Base-by-base conservation (phyloP, 1,140 invertebrate species). In the Kradibia gibbosae region DNA sequence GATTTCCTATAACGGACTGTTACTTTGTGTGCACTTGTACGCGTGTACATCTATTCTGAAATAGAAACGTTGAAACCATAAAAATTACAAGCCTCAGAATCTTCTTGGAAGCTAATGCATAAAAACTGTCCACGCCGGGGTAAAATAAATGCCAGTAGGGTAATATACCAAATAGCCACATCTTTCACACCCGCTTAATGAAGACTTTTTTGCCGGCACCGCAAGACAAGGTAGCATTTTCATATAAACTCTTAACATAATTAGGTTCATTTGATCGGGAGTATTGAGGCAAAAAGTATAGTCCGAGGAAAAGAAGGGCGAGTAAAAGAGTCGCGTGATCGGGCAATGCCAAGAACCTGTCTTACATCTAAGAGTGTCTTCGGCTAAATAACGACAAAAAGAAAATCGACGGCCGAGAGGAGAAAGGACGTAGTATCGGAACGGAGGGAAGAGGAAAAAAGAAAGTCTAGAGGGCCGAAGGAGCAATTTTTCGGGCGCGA, bases 401-500 rank as follows among this genome's bases (percentile, higher is more conserved):
- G 42, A 55, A 55, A 73, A 73, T 73, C 13, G 31, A 11, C 10
- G 10, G n/a, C n/a, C n/a, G n/a, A n/a, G 34, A 36, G 5, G 15
- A 48, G 39, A 28, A 48, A 48, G 10, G 42, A 25, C 8, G 17
- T 10, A 48, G 28, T 39, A 67, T 22, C 1, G 22, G n/a, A 72
- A 31, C 1, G 8, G 39, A 48, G 36, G 42, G 34, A 60, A 4
- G 13, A 60, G 17, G 73, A 28, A 10, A 57, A 53, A 36, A 4
- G 25, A 53, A 50, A 45, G 48, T 11, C 25, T 15, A n/a, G 34
- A 3, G 34, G 17, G 39, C 28, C 17, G 31, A 75, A 76, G 48
- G 36, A 48, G 50, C 53, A 81, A 81, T 81, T 81, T 81, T 81
- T 81, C 65, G 62, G 80, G 73, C 65, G 50, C 53, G 36, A 77